Conservation (phyloP, 2,113 vertebrate genomes). For the Lepisosteus osseus region DNA sequence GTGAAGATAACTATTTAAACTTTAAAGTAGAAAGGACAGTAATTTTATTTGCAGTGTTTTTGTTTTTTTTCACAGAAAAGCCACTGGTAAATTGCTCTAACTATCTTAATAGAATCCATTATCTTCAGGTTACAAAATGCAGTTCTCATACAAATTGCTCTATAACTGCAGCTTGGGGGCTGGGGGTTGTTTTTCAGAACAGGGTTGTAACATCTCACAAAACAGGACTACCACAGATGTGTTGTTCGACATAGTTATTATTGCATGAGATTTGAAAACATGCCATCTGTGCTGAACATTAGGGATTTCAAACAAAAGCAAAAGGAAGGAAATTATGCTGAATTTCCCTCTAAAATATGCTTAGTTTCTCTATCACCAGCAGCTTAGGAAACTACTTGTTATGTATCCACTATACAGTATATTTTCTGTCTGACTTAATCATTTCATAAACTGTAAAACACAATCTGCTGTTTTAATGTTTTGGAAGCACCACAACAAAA, state of each 20-base stretch:
- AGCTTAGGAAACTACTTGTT: conserved; percentile 42
- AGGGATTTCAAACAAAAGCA: conserved; percentile 62
- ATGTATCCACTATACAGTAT: neutral
- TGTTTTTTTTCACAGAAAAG: too few relatives aligned
- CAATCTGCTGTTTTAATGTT: too few relatives aligned
- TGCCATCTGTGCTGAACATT: conserved; percentile 13
- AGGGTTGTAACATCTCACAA: neutral
- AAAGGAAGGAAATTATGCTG: conserved; percentile 66
- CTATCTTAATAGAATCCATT: too few relatives aligned
- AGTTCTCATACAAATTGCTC: neutral
- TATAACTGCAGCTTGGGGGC: neutral
- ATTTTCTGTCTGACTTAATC: neutral
- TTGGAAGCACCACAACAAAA: too few relatives aligned
- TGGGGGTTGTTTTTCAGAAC: neutral
- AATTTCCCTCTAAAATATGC: conserved; percentile 42
- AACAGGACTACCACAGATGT: neutral
- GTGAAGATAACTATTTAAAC: too few relatives aligned
- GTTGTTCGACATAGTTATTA: conserved; percentile 15
- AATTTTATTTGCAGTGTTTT: too few relatives aligned
- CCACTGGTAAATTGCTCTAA: too few relatives aligned
- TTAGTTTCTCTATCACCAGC: conserved; percentile 45
- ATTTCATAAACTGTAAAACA: too few relatives aligned
- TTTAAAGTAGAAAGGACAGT: too few relatives aligned
- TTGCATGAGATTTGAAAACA: neutral
- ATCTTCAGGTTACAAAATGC: too few relatives aligned